Base-by-base conservation (phyloP, 1,140 invertebrate species). In the Belonocnema kinseyi region DNA sequence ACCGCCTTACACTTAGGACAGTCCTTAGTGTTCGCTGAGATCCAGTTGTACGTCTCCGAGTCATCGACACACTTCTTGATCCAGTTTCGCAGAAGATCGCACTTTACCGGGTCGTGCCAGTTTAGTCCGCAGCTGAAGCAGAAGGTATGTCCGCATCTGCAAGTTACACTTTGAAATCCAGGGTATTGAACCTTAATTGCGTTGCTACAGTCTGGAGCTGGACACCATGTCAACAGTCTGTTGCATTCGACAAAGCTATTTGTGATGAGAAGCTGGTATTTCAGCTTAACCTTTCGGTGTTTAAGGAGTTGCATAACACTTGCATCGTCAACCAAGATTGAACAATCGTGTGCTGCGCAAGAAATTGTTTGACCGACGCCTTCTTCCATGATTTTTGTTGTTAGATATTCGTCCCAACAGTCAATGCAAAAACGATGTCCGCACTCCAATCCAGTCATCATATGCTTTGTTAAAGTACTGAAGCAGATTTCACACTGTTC, bases 61-160 rank as follows among this genome's bases (percentile, higher is more conserved):
- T 99, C 99, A 89, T 99, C 99, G 88, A 99, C 98, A 92, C 98
- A 99, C 92, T 99, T 99, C 92, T 99, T 99, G 76, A 99, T 98
- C 99, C 99, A 99, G 89, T 96, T 97, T 86, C 95, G 95, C 0
- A 99, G 93, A 88, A 98, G 94, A 83, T 95, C 94, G 92, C 99
- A 99, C 85, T 97, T 97, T 3, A 99, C 98, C 8, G 99, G 99
- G 90, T 99, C 98, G 92, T 99, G 99, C 98, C 98, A 99, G 90
- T 98, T 97, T 92, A 99, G 97, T 52, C 97, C 97, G 92, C 99
- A 99, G 61, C 95, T 93, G 93, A 99, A 99, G 92, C 98, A 99
- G 92, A 99, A 99, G 12, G 94, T 96, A 91, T 98, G 97, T n/a
- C 93, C 94, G 91, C 98, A 99, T 86, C 95, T 95, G 91, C 99